Conservation (phyloP, 2,888 invertebrate genomes). For the Nesidiocoris tenuis region DNA sequence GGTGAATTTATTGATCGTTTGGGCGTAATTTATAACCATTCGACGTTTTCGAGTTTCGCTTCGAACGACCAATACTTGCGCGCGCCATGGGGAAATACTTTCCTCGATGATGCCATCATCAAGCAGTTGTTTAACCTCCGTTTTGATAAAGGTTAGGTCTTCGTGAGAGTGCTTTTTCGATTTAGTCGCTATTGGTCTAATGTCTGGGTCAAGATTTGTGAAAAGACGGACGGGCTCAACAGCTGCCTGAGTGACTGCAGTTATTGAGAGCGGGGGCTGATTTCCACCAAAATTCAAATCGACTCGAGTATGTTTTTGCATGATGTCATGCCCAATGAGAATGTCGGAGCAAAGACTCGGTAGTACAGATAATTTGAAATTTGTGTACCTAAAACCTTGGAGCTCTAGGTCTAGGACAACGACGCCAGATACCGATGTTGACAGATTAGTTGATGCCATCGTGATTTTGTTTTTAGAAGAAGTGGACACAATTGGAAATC, state of each 20-base stretch:
- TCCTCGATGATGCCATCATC: not conserved
- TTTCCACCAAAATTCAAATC: not conserved
- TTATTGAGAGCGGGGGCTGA: not conserved
- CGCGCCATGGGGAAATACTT: constrained; percentile 10
- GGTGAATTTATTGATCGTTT: constrained; percentile 11
- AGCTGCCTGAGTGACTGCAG: not conserved
- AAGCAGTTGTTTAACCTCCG: not conserved
- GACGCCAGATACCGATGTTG: not conserved
- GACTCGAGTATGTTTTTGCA: not conserved
- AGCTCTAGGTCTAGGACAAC: not conserved
- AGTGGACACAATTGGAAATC: not conserved
- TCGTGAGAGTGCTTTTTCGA: not conserved
- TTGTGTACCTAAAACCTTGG: not conserved
- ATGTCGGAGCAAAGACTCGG: not conserved
- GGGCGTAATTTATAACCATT: constrained; percentile 23
- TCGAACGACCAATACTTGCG: not conserved
- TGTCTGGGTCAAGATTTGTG: not conserved
- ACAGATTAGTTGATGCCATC: not conserved
- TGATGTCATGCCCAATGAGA: not conserved
- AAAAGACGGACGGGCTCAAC: not conserved
- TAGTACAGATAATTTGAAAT: not conserved
- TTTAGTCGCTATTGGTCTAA: not conserved
- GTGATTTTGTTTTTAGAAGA: not conserved
- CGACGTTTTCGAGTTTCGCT: constrained; percentile 24
- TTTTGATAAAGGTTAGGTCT: not conserved